phyloP scores from a whole-genome alignment of 2,888 invertebrate genomes.

The Patella caerulea region DNA sequence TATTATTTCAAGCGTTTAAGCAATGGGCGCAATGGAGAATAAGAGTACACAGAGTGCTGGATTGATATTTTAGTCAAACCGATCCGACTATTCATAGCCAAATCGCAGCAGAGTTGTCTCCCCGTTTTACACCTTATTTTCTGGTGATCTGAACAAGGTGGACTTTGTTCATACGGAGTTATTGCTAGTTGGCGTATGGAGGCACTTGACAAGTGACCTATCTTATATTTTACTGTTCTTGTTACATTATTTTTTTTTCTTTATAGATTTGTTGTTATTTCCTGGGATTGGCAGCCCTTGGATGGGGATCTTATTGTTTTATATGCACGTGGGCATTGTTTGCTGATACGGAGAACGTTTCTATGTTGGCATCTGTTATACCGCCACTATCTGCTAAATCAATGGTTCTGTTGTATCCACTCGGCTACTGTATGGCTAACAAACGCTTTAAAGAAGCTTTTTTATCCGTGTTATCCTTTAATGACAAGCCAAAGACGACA shows the following conservation, averaged over 20 bases:
- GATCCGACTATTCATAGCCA: too few relatives aligned
- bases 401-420: conserved; percentile 35
- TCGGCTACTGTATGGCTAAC: conserved; percentile 32
- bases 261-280: conserved; percentile 48
- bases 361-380: conserved; percentile 35
- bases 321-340: conserved; percentile 44
- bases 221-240: too few relatives aligned
- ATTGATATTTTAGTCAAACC: too few relatives aligned
- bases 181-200: too few relatives aligned
- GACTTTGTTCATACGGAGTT: too few relatives aligned
- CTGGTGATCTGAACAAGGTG: too few relatives aligned
- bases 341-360: conserved; percentile 30
- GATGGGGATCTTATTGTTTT: conserved; percentile 53
- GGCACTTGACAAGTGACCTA: too few relatives aligned
- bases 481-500: neutral
- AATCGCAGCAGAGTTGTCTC: too few relatives aligned
- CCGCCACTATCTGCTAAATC: conserved; percentile 39
- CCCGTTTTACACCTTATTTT: too few relatives aligned
- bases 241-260: neutral
- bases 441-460: conserved; percentile 31
- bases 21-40: too few relatives aligned
- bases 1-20: too few relatives aligned
- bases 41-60: too few relatives aligned
- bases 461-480: neutral
- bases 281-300: conserved; percentile 41